These are phyloP conservation scores for Sapajus apella DNA, from an alignment of 2,113 vertebrate genomes.

Conservation along the genomic window DNA sequence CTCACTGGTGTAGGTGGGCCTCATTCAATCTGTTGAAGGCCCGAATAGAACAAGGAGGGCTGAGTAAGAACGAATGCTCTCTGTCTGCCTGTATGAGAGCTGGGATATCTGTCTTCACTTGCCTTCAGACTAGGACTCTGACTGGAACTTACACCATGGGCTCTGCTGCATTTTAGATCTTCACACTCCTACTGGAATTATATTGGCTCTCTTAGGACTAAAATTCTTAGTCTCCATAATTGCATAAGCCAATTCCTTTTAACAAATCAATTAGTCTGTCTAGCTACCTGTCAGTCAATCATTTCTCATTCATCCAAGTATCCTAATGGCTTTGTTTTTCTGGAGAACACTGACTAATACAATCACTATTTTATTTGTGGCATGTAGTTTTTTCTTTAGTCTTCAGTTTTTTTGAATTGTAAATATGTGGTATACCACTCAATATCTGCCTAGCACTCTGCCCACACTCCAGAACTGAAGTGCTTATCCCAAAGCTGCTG, in stretches of 20 bases:
- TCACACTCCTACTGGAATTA: neutral
- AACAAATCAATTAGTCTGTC: neutral
- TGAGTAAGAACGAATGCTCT: neutral
- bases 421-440: neutral
- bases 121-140: neutral
- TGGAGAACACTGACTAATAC: neutral
- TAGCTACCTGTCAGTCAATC: neutral
- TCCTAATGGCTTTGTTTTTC: neutral
- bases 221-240: neutral
- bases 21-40: neutral
- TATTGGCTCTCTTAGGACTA: neutral
- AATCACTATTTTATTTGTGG: neutral
- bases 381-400: neutral
- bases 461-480: neutral
- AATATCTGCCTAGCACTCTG: neutral
- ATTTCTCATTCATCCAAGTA: neutral
- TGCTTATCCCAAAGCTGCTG: neutral
- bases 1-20: fast-evolving
- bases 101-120: neutral
- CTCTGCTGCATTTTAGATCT: neutral
- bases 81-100: neutral
- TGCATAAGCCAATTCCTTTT: neutral
- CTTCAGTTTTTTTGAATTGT: neutral
- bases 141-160: neutral
- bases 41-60: neutral